phyloP scores from a whole-genome alignment of 2,888 invertebrate genomes.

The Serripes groenlandicus region DNA sequence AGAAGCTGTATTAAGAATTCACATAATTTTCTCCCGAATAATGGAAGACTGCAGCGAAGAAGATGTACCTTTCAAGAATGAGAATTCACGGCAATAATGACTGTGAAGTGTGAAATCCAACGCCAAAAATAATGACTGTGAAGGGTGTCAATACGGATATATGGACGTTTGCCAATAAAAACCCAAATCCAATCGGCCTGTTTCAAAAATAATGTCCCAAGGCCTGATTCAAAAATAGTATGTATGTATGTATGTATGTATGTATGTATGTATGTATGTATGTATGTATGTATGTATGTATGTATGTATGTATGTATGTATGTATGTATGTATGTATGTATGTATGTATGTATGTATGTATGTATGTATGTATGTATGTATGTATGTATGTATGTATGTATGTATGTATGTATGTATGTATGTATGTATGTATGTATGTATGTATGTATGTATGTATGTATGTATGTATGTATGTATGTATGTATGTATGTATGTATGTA shows the following conservation, averaged over 20 bases:
- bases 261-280: conserved; percentile 23
- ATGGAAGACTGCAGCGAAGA: no score
- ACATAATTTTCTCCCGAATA: no score
- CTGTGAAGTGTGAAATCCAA: no score
- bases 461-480: conserved; percentile 15
- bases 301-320: conserved; percentile 20
- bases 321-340: conserved; percentile 19
- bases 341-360: conserved; percentile 25
- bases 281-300: conserved; percentile 26
- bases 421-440: background rate
- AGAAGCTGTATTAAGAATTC: no score
- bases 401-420: background rate
- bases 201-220: no score
- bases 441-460: background rate
- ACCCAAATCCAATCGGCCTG: no score
- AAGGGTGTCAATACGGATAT: no score
- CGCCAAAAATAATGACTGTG: no score
- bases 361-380: conserved; percentile 16
- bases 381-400: conserved; percentile 20
- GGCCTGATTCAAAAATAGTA: conserved; percentile 20
- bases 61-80: no score
- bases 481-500: conserved; percentile 16
- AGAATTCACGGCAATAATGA: no score
- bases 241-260: conserved; percentile 30
- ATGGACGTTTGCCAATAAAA: no score